Evolutionary conservation across 2,797 vertebrate genomes (phyloP).

Genomic region (Gallinago solitaria): DNA sequence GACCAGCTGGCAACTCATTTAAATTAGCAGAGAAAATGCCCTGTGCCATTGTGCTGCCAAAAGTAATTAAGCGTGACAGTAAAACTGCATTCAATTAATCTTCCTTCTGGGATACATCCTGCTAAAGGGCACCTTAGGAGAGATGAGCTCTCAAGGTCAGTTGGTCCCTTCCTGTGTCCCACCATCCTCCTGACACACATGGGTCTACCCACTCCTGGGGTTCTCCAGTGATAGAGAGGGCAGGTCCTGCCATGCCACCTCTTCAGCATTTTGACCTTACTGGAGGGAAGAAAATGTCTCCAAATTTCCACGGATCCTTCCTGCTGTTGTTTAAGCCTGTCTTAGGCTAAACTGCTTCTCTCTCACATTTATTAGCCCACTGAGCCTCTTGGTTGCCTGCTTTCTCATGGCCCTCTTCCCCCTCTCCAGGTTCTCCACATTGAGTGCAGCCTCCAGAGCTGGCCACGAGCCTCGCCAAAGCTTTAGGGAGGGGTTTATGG

Average conservation of each 20-base stretch:
- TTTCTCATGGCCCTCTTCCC: not conserved
- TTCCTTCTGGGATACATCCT: not conserved
- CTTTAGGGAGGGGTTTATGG: not conserved
- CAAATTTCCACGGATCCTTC: not conserved
- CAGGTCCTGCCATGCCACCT: not conserved
- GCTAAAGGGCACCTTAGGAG: not conserved
- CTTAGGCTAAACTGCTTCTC: not conserved
- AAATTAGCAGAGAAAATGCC: not conserved
- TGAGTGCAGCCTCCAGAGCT: not conserved
- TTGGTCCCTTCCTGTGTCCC: not conserved
- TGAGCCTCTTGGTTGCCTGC: not conserved
- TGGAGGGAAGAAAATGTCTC: not conserved
- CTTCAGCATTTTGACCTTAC: not conserved
- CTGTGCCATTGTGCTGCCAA: not conserved
- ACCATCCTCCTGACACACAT: not conserved
- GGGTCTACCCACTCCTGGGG: not conserved
- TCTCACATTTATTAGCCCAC: not conserved
- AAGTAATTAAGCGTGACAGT: not conserved
- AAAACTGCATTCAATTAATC: conserved; percentile 2
- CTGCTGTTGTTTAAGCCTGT: not conserved
- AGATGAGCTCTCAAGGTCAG: not conserved
- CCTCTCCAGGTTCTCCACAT: not conserved
- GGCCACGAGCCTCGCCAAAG: not conserved
- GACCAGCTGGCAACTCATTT: not conserved
- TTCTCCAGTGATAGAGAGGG: not conserved